Evolutionary conservation across 2,888 invertebrate species (phyloP), one percentile per base, ranked within the genome.

Genomic region (Trachelus troglodyta): DNA sequence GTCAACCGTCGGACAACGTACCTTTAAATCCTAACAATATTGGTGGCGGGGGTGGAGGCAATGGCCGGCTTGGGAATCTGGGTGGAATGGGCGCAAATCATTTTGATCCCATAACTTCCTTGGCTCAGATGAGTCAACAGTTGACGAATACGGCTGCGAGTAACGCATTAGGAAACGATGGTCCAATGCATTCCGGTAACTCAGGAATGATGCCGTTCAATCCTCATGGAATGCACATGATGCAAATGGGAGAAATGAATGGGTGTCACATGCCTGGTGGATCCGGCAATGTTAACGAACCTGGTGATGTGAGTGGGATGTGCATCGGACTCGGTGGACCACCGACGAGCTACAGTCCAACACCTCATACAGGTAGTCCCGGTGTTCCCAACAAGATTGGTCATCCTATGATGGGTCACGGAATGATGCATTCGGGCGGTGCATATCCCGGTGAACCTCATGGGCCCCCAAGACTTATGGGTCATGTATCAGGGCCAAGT

Each of bases 101-200:
- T 89, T 98, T 98, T 92, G 98, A 98, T 93, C 98, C 98, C 1
- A 98, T 98, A 87, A 97, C 97, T 76, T 98, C 98, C 12, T 93
- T 98, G 87, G 97, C 98, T 77, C 98, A 98, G 92, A 98, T 98
- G 98, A 97, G 97, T 81, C 98, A 98, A 89, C 97, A 97, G 90
- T 92, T 98, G 83, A 97, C 97, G 23, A 97, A 95, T 87, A 95
- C 96, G 90, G 94, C 94, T 76, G 93, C 94, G 30, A 94, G 93
- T 85, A 91, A 90, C 73, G 93, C 94, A 30, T 93, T 94, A 76
- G 94, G 94, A 4, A 94, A 94, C 81, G 93, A 93, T 69, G 82
- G 71, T 23, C 89, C 91, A 4, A 92, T 91, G 86, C 90, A 91
- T 74, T 83, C 87, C 0, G 90, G 88, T 6, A 89, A 87, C 85